phyloP scores from a whole-genome alignment of 2,113 vertebrate genomes.

The Ovibos moschatus region DNA sequence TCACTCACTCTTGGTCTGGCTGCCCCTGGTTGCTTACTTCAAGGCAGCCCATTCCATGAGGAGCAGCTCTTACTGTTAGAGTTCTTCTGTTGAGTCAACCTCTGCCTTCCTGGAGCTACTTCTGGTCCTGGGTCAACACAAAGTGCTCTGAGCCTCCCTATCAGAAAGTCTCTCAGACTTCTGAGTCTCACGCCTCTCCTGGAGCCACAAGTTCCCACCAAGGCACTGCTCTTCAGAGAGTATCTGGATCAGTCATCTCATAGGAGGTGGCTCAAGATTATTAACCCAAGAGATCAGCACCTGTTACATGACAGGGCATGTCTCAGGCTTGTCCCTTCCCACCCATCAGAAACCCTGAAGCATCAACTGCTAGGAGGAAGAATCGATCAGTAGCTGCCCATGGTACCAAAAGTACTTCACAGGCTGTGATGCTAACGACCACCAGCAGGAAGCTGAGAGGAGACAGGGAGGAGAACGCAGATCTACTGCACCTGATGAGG shows the following conservation, averaged over 20 bases:
- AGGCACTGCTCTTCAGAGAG: not conserved
- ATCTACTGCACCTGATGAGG: slow-evolving; percentile 92
- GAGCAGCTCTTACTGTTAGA: not conserved
- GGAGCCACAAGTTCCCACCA: not conserved
- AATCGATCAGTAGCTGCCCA: not conserved
- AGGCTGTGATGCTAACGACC: not conserved
- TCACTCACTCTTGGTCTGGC: not conserved
- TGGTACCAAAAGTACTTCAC: not conserved
- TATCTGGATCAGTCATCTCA: not conserved
- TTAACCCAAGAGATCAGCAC: not conserved
- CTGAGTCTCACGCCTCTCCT: not conserved
- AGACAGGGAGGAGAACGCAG: not conserved
- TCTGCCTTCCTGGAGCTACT: not conserved
- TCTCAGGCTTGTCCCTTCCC: not conserved
- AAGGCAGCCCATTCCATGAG: not conserved
- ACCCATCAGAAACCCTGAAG: not conserved
- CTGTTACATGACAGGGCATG: not conserved
- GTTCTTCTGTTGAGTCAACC: not conserved
- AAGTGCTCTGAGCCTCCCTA: not conserved
- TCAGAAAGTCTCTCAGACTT: not conserved
- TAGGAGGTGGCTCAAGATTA: not conserved
- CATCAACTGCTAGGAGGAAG: not conserved
- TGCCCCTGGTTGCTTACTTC: not conserved
- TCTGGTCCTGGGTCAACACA: not conserved
- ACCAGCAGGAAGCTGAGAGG: not conserved